phyloP scores from a whole-genome alignment of 64 coral and sea anemone genomes.

The Stylophora pistillata region DNA sequence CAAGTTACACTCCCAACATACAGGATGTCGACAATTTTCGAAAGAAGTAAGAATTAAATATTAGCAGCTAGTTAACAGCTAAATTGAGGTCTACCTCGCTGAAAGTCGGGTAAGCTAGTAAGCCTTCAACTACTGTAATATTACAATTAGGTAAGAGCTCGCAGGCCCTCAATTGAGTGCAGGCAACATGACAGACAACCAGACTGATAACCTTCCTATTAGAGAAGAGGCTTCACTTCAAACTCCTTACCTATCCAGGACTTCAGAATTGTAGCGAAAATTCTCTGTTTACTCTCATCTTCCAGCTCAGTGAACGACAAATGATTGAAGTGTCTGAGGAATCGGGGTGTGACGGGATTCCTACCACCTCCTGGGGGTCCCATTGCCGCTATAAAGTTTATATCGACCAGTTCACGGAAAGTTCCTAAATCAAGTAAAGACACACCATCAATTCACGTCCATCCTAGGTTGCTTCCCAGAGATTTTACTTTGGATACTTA shows the following conservation, averaged over 20 bases:
- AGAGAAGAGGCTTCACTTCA: too few relatives aligned
- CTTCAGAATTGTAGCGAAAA: constrained; percentile 86
- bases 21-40: too few relatives aligned
- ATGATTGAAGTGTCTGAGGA: constrained; percentile 94
- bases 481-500: too few relatives aligned
- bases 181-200: too few relatives aligned
- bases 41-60: too few relatives aligned
- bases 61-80: too few relatives aligned
- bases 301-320: constrained; percentile 97
- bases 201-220: background rate
- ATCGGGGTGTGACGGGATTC: constrained; percentile 88
- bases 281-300: constrained; percentile 88
- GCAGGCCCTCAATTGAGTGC: too few relatives aligned
- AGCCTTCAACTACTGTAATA: too few relatives aligned
- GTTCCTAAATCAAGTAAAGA: constrained; percentile 53
- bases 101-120: too few relatives aligned
- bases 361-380: constrained; percentile 95
- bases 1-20: too few relatives aligned
- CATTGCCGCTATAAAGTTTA: constrained; percentile 87
- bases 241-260: constrained; percentile 86
- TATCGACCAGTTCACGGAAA: constrained; percentile 98
- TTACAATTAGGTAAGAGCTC: too few relatives aligned
- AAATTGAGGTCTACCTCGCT: too few relatives aligned
- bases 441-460: background rate
- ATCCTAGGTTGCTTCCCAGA: background rate